phyloP scores from a whole-genome alignment of 2,113 vertebrate genomes.

The Psittacara wagleri region DNA sequence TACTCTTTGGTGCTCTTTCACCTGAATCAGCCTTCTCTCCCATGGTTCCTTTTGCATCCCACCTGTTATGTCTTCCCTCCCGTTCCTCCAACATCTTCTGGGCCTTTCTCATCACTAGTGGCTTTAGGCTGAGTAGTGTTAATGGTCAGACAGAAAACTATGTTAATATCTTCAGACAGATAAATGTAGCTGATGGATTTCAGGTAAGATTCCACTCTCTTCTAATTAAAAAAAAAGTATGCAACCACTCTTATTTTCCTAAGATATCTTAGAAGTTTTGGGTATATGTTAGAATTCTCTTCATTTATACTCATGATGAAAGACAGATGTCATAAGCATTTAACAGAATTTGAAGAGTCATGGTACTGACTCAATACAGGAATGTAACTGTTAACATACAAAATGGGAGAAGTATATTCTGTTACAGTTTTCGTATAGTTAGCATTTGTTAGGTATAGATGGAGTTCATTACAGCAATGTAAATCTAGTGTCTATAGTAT shows the following conservation, averaged over 20 bases:
- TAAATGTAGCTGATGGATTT: not conserved
- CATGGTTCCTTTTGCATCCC: not conserved
- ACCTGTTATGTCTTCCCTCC: not conserved
- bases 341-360: not conserved
- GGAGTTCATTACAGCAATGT: not conserved
- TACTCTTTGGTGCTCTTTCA: not conserved
- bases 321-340: not conserved
- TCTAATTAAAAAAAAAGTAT: not conserved
- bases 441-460: not conserved
- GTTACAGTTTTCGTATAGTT: not conserved
- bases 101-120: not conserved
- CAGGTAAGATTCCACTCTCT: not conserved
- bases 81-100: not conserved
- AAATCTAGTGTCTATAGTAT: not conserved
- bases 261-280: not conserved
- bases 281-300: not conserved
- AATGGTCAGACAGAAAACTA: not conserved
- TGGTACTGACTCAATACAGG: not conserved
- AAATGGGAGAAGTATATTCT: not conserved
- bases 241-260: not conserved
- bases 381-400: not conserved
- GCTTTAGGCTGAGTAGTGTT: not conserved
- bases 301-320: not conserved
- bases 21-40: not conserved
- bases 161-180: not conserved